Evolutionary conservation across 2,113 vertebrate species (phyloP), one percentile per base, ranked within the genome.

Genomic region (Prolemur simus): DNA sequence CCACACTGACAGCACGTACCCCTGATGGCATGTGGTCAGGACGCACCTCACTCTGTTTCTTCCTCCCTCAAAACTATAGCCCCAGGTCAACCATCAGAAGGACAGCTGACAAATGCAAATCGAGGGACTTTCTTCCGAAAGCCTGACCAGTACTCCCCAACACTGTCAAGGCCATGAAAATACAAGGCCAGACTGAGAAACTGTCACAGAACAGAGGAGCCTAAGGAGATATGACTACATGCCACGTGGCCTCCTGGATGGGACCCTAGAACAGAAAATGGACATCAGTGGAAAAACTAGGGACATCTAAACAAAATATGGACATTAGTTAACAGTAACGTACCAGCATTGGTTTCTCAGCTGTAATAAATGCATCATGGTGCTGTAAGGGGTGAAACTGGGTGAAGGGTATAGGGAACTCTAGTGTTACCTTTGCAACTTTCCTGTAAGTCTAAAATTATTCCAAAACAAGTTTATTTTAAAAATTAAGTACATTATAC

Each of bases 1-100:
- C 23, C 10, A 15, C 0, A 1, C 5, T 27, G 37, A 18, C 10
- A 13, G 29, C 47, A 11, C 0, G 2, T 3, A 4, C 32, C 78
- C 21, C 25, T 58, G 68, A n/a, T 11, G 3, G 6, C 17, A n/a
- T 2, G 15, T 1, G 2, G 17, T 32, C 25, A 1, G 14, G 27
- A 10, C 37, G 23, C 45, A 18, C 32, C 6, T 34, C 20, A 9
- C 8, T 74, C 18, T 2, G 25, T 37, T 54, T 27, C 63, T 69
- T 56, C 76, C 25, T 77, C 32, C n/a, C 56, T 3, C 10, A 39
- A 37, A 34, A 45, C 77, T 32, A 3, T 1, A 60, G 21, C 14
- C 78, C 20, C 6, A 11, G 18, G 6, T 76, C 45, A 39, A 47
- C 21, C 17, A 6, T 1, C 63, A 71, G 88, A 63, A 82, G 13